Base-by-base conservation (phyloP, 2,888 invertebrate genomes). In the Dasypogon diadema region DNA sequence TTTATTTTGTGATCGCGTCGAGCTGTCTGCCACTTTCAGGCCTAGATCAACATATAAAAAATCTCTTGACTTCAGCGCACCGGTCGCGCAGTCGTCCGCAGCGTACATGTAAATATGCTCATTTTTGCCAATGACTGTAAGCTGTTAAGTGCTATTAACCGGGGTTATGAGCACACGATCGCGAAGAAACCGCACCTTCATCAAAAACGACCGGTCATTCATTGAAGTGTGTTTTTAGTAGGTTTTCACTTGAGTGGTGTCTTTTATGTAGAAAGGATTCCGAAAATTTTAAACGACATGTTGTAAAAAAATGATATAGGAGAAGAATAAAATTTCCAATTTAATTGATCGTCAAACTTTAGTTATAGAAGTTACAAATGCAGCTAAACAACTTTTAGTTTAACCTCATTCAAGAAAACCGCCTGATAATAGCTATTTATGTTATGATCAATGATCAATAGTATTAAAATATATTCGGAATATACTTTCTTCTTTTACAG, bases 11-110 rank as follows among this genome's bases (percentile, higher is more conserved):
- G 54, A 70, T 70, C 70, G 70, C 70, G 70, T 51, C 70, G 70
- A 54, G 54, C 70, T 70, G 70, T 70, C 70, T 70, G 70, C 51
- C 70, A 30, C 18, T 70, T 70, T 51, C 34, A 54, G 30, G 70
- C 70, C 70, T 70, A 70, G 70, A 54, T 70, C 51, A 26, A 21
- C n/a, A n/a, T 16, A 18, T 37, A 63, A 60, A 30, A 60, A 6
- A 5, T 37, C 63, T 58, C 18, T 14, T 26, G 24, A 34, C 60
- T 60, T 60, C 30, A 14, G 30, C n/a, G 42, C n/a, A 42, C 42
- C 34, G 18, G 60, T 24, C 60, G 60, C 16, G 18, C 6, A 18
- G 34, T 8, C 34, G 16, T 60, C 16, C 60, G 21, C 12, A 21
- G 18, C 21, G 12, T 16, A 60, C 34, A 34, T 60, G 30, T 14